Conservation (phyloP, 92 coral and sea anemone species). For the Pocillopora grandis region DNA sequence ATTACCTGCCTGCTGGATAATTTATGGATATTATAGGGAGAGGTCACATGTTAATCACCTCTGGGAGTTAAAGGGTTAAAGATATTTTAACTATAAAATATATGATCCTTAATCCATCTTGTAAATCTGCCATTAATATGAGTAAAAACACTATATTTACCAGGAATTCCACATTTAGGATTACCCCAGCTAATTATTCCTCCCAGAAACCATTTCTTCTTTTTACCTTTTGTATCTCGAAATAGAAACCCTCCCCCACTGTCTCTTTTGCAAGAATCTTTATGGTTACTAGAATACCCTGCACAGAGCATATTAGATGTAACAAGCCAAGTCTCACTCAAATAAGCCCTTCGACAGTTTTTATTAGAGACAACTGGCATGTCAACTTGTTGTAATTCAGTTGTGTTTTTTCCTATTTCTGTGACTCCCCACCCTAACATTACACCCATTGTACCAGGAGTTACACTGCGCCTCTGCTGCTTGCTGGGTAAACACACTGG, state of each 20-base stretch:
- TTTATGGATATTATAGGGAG: too few species aligned
- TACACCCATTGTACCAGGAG: constrained; percentile 70
- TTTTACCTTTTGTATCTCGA: constrained; percentile 60
- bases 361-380: constrained; percentile 77
- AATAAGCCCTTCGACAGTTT: constrained; percentile 69
- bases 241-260: constrained; percentile 97
- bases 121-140: constrained; percentile 71
- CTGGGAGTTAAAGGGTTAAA: neutral
- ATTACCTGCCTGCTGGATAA: too few species aligned
- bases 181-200: constrained; percentile 97
- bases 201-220: constrained; percentile 85
- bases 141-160: constrained; percentile 94
- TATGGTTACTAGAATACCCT: constrained; percentile 54
- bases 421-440: constrained; percentile 95
- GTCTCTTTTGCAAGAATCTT: constrained; percentile 84
- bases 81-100: constrained; percentile 8
- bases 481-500: constrained; percentile 92
- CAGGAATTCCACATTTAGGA: constrained; percentile 83
- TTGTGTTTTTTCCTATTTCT: constrained; percentile 45
- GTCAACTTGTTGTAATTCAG: constrained; percentile 65
- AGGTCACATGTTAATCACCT: too few species aligned
- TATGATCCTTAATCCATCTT: constrained; percentile 70
- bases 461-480: constrained; percentile 67
- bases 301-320: constrained; percentile 97
- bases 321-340: constrained; percentile 76